A percentile compares a stretch with the other conserved stretches of the same genome.
Conservation (phyloP, 2,113 vertebrate species). For the Fulmarus glacialis region DNA sequence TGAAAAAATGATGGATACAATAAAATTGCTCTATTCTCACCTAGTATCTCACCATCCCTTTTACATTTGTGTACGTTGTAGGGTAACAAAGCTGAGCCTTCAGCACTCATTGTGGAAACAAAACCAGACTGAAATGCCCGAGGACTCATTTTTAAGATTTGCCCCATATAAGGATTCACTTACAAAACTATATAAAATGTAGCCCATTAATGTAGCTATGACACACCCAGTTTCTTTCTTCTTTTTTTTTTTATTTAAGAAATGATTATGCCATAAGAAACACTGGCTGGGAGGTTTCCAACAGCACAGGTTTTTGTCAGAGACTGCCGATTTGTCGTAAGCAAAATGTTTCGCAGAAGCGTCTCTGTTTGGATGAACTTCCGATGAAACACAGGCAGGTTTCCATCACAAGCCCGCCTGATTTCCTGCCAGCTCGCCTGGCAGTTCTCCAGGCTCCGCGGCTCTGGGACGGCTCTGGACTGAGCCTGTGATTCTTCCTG, state of each 20-base stretch:
- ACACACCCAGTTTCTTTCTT: background rate
- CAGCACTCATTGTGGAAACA: background rate
- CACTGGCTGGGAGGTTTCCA: background rate
- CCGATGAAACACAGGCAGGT: constrained; percentile 37
- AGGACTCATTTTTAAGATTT: background rate
- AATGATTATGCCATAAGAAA: background rate
- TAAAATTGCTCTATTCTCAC: background rate
- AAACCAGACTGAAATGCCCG: background rate
- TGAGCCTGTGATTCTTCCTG: constrained; percentile 43
- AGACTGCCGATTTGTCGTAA: background rate
- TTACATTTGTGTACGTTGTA: background rate
- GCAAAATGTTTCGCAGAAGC: constrained; percentile 22
- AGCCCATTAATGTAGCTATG: fast-evolving
- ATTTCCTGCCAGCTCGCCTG: constrained; percentile 54
- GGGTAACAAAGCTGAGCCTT: background rate
- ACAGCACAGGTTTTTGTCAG: constrained; percentile 32
- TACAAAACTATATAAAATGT: background rate
- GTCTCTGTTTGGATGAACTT: constrained; percentile 46
- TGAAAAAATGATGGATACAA: background rate
- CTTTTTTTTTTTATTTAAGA: background rate
- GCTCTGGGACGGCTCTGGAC: background rate
- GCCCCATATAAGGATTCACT: background rate
- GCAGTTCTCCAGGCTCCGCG: background rate
- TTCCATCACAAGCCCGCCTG: constrained; percentile 15
- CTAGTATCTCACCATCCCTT: background rate